Evolutionary conservation across 35 echinoderm and acorn worm genomes (phyloP), one percentile per base, ranked within the genome.

Genomic region (Apostichopus japonicus): DNA sequence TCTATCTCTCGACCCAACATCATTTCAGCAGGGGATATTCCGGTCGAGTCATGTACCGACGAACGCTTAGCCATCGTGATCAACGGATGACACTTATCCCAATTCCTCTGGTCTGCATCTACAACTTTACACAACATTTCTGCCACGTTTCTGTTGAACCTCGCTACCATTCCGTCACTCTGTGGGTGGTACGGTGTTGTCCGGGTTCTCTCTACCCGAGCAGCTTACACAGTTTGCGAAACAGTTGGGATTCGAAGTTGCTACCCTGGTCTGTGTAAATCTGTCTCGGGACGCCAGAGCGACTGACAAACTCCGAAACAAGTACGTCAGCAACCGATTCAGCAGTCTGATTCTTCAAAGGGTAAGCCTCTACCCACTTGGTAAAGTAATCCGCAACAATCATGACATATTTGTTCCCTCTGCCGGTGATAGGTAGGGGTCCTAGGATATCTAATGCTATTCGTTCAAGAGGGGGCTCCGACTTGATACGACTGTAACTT

Each of bases 331-430:
- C 92, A 55, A 95, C 71, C 6, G 94, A 93, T 19, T 52, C 59
- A 21, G 92, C 92, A 17, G 65, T 72, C 78, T 93, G 94, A 75
- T 95, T 53, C 19, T 83, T 91, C 5, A 93, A 16, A 5, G 84
- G 57, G 62, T 57, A 88, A 1, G 94, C 92, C 52, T 91, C 94
- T 24, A 78, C 90, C 91, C 92, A 95, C 72, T 95, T 95, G 5
- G 94, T 93, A 78, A 93, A 95, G 86, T 93, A 93, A 61, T 95
- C 94, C 5, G 65, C 81, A 6, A 95, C 71, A 8, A 93, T 79
- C 24, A 95, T 71, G 33, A 93, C 54, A 82, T 90, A 93, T 19
- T 58, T 90, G 23, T 93, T 93, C 6, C 79, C 87, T 55, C 79
- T 15, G 8, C 91, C 65, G 1, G 92, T 93, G 1, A 72, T 51